Evolutionary conservation across 2,888 invertebrate genomes (phyloP), one percentile per base, ranked within the genome.

Genomic region (Clivina fossor): DNA sequence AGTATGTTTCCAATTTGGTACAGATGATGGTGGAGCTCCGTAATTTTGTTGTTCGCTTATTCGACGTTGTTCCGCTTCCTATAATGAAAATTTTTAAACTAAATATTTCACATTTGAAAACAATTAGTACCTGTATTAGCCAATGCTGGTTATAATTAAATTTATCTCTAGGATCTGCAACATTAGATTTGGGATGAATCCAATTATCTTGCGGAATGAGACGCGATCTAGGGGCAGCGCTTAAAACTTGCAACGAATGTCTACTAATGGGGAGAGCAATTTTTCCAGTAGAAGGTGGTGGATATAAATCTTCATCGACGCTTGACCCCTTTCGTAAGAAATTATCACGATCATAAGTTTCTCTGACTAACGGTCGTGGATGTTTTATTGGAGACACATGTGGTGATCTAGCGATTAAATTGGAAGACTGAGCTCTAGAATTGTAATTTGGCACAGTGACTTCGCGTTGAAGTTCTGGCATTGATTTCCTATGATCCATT

Each of bases 61-160:
- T 58, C 93, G 79, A 19, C 93, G 79, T 65, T 93, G 86, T 70
- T 95, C 94, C 0, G 94, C 93, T 71, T 95, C 94, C 85, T 93
- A 78, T 54, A 32, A 48, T 28, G 4, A 24, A 30, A n/a, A 40
- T 41, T 28, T 16, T 13, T 11, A 44, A 15, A 15, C 26, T 28
- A 24, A 26, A 41, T 19, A 55, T 24, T 37, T 40, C 19, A 43
- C 38, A 33, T 33, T 8, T 24, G 9, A 24, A 9, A 24, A 7
- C 4, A 24, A 7, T 24, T 64, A 61, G 65, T 65, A 86, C 87
- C 78, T 88, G 88, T 69, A 92, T 85, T n/a, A 95, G 78, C 94
- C 94, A 94, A 70, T 95, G 93, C 64, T 93, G 90, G 66, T 81
- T 82, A 66, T 87, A 86, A 67, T 84, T 85, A n/a, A 57, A 60